phyloP scores from a whole-genome alignment of 2,888 invertebrate genomes.

The Glomeris marginata region DNA sequence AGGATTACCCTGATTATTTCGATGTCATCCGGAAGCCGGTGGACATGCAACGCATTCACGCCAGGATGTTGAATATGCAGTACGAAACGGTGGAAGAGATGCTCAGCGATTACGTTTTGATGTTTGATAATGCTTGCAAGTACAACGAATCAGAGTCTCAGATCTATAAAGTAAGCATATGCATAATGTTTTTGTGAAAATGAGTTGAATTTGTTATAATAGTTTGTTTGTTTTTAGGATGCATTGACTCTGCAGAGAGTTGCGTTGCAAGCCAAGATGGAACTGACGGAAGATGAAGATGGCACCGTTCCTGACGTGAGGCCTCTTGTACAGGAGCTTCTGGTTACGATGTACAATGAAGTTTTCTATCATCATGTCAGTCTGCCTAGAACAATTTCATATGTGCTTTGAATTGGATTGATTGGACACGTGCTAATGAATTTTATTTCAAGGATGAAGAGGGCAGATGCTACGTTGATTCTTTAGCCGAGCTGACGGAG shows the following conservation, averaged over 20 bases:
- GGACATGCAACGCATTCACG: slow-evolving; percentile 86
- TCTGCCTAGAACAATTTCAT: background rate
- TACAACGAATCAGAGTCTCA: slow-evolving; percentile 96
- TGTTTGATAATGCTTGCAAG: slow-evolving; percentile 94
- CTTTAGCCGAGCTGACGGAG: slow-evolving; percentile 82
- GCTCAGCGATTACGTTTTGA: slow-evolving; percentile 72
- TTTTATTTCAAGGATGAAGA: slow-evolving; percentile 53
- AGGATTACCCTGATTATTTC: slow-evolving; percentile 93
- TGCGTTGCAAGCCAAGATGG: slow-evolving; percentile 75
- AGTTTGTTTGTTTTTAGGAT: slow-evolving; percentile 39
- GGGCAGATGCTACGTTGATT: slow-evolving; percentile 90
- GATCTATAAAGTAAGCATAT: slow-evolving; percentile 59
- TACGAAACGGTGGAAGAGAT: slow-evolving; percentile 76
- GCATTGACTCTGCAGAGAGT: slow-evolving; percentile 81
- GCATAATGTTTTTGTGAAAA: background rate
- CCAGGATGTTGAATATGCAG: slow-evolving; percentile 55
- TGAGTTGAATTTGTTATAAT: background rate
- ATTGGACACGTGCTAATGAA: background rate
- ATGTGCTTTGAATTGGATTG: background rate
- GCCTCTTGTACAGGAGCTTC: slow-evolving; percentile 75
- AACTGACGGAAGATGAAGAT: slow-evolving; percentile 58
- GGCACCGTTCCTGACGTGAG: slow-evolving; percentile 79
- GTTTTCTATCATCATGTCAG: slow-evolving; percentile 75
- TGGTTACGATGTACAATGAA: slow-evolving; percentile 78
- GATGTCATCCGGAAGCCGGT: slow-evolving; percentile 93